phyloP scores from a whole-genome alignment of 2,888 invertebrate genomes.

The Pediacus dermestoides region DNA sequence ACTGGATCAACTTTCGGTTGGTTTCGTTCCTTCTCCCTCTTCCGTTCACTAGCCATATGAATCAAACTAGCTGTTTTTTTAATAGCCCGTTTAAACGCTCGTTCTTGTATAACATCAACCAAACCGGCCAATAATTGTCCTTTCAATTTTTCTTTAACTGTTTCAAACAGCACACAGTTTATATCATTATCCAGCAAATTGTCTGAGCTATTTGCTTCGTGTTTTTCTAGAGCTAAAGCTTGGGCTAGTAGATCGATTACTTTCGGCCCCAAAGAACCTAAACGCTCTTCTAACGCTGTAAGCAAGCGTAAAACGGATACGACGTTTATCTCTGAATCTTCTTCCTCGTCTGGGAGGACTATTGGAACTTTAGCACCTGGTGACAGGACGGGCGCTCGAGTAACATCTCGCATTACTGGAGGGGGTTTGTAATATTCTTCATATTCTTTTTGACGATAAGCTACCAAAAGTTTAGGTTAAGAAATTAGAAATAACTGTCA shows the following conservation, averaged over 20 bases:
- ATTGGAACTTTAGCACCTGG: constrained; percentile 17
- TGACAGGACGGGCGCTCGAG: constrained; percentile 31
- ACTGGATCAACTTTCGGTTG: constrained; percentile 50
- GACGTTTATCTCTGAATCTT: constrained; percentile 56
- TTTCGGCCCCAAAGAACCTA: constrained; percentile 81
- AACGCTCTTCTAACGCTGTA: constrained; percentile 76
- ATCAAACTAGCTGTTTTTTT: constrained; percentile 72
- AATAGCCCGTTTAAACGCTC: constrained; percentile 70
- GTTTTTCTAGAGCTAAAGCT: constrained; percentile 73
- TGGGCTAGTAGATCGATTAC: constrained; percentile 72
- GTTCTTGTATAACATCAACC: constrained; percentile 59
- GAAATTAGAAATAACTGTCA: constrained; percentile 6
- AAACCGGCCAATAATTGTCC: constrained; percentile 41
- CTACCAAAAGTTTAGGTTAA: constrained; percentile 6
- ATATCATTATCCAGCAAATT: constrained; percentile 68
- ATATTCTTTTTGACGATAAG: constrained; percentile 17
- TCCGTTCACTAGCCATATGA: constrained; percentile 59
- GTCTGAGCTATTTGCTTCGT: constrained; percentile 69
- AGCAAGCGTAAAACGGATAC: constrained; percentile 69
- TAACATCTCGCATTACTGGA: constrained; percentile 41
- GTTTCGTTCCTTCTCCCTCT: constrained; percentile 44
- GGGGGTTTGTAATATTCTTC: constrained; percentile 41
- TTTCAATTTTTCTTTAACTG: constrained; percentile 81
- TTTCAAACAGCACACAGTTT: constrained; percentile 74
- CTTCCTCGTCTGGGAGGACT: constrained; percentile 46